A percentile compares a stretch with the other conserved stretches of the same genome.
phyloP scores from a whole-genome alignment of 2,888 invertebrate species.

The Heliconius sara region DNA sequence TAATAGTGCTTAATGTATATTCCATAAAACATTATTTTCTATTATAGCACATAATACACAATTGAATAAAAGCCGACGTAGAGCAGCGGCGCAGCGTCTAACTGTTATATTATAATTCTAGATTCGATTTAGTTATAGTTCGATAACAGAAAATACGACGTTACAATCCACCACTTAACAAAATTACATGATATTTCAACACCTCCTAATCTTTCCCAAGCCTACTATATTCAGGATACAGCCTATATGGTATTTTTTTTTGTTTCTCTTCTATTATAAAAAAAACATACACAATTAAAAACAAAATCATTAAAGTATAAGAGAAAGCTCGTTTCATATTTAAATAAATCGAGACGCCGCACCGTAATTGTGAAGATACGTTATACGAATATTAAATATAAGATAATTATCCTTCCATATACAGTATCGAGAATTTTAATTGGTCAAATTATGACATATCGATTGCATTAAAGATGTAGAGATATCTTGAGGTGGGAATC shows the following conservation, averaged over 20 bases:
- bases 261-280: background rate
- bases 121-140: too few relatives aligned
- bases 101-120: too few relatives aligned
- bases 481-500: slow-evolving; percentile 44
- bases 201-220: too few relatives aligned
- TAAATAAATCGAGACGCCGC: slow-evolving; percentile 22
- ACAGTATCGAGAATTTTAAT: slow-evolving; percentile 51
- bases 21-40: too few relatives aligned
- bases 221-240: background rate
- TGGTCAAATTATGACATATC: slow-evolving; percentile 52
- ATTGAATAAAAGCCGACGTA: too few relatives aligned
- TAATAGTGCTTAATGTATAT: too few relatives aligned
- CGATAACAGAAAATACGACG: too few relatives aligned
- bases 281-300: background rate
- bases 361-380: slow-evolving; percentile 26
- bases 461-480: slow-evolving; percentile 48
- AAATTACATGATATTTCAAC: too few relatives aligned
- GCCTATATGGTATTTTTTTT: background rate
- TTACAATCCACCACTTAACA: too few relatives aligned
- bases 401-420: slow-evolving; percentile 47
- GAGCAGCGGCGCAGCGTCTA: too few relatives aligned
- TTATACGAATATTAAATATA: slow-evolving; percentile 39
- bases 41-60: too few relatives aligned
- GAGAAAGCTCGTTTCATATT: slow-evolving; percentile 23
- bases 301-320: slow-evolving; percentile 8